A percentile compares a stretch with the other conserved stretches of the same genome.
Conservation (phyloP, 2,113 vertebrate genomes). For the Polypterus bichir region DNA sequence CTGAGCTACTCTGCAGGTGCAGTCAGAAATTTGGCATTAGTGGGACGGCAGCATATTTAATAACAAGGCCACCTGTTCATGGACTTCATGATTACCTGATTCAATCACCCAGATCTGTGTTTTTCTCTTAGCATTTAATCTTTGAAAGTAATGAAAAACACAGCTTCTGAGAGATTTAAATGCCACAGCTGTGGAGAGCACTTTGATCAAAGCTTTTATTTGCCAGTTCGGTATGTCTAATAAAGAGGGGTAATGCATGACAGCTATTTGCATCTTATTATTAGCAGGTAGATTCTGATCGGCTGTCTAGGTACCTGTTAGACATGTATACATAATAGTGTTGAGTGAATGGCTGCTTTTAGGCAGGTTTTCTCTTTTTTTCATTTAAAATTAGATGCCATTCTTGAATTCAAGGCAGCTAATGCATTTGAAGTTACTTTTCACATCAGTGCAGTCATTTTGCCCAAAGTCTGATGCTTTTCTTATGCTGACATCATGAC, state of each 20-base stretch:
- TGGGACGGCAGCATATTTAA: conserved; percentile 35
- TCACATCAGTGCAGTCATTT: too few species aligned
- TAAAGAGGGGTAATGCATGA: neutral
- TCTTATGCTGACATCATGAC: too few species aligned
- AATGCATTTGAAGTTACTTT: too few species aligned
- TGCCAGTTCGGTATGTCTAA: conserved; percentile 29
- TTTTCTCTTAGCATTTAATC: conserved; percentile 36
- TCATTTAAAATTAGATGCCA: too few species aligned
- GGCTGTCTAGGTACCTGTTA: too few species aligned
- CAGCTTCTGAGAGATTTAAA: conserved; percentile 26
- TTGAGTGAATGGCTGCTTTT: neutral
- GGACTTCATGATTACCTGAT: conserved; percentile 33
- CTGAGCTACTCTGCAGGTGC: conserved; percentile 18
- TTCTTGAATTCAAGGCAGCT: too few species aligned
- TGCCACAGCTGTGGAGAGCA: conserved; percentile 25
- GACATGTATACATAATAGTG: neutral
- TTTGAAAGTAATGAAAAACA: conserved; percentile 33
- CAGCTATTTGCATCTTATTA: conserved; percentile 6
- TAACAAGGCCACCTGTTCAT: conserved; percentile 43
- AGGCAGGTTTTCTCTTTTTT: neutral
- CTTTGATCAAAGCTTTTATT: conserved; percentile 33
- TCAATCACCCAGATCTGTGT: conserved; percentile 32
- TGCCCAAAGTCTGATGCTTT: too few species aligned
- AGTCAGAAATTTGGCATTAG: conserved; percentile 28
- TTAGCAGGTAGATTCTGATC: too few species aligned